Percentiles rank a stretch among this genome's conserved stretches.
Evolutionary conservation across 2,113 vertebrate genomes (phyloP).

Genomic region (Gymnocephalus cernua): DNA sequence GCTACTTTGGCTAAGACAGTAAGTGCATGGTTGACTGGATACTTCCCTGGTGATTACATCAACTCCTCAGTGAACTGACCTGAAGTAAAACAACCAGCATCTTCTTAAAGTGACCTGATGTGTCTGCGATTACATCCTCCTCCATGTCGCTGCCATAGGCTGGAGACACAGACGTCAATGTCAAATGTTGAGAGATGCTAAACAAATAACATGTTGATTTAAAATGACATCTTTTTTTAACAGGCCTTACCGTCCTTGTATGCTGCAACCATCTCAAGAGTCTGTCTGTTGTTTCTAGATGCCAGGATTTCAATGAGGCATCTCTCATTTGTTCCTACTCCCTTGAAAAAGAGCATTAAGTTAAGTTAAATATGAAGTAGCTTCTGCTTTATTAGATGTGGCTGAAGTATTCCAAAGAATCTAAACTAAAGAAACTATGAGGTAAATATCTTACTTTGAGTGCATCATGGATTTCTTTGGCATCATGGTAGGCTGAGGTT

Average conservation of each 20-base stretch:
- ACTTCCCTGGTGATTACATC: background rate
- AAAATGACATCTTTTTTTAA: background rate
- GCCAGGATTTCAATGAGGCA: slow-evolving; percentile 95
- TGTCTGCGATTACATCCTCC: slow-evolving; percentile 89
- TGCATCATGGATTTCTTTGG: slow-evolving; percentile 97
- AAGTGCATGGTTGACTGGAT: background rate
- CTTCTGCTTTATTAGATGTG: background rate
- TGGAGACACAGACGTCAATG: slow-evolving; percentile 60
- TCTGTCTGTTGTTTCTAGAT: slow-evolving; percentile 93
- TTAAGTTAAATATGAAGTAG: slow-evolving; percentile 8
- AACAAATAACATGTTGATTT: background rate
- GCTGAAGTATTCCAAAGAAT: background rate
- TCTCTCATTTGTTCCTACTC: slow-evolving; percentile 92
- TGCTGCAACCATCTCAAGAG: slow-evolving; percentile 88
- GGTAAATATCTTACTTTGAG: slow-evolving; percentile 84
- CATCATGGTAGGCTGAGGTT: slow-evolving; percentile 90
- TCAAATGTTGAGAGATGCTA: background rate
- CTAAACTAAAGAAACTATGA: background rate
- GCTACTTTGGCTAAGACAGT: background rate
- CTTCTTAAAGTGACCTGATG: slow-evolving; percentile 97
- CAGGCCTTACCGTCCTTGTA: slow-evolving; percentile 91
- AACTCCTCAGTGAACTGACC: slow-evolving; percentile 77
- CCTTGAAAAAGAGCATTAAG: slow-evolving; percentile 76
- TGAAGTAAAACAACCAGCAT: slow-evolving; percentile 96
- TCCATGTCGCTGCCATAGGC: slow-evolving; percentile 93